These are phyloP conservation scores for Drosophila neocordata DNA, from an alignment of 1,140 invertebrate species.

Conservation along the genomic window DNA sequence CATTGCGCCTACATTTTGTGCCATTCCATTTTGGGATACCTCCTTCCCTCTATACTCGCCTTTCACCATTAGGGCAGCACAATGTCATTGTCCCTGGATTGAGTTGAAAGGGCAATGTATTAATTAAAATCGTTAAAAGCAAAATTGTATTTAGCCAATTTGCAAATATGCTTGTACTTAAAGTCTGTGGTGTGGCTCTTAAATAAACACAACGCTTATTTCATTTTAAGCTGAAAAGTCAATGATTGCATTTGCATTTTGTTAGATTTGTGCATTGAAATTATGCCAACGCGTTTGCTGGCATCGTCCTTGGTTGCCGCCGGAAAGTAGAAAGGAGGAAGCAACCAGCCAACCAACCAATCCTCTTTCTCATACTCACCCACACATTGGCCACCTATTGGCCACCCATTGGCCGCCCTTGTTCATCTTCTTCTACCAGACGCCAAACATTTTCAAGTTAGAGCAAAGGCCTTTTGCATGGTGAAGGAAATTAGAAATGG, in stretches of 20 bases:
- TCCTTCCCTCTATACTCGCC: constrained; percentile 1
- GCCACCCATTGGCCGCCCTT: neutral
- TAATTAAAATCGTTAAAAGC: constrained; percentile 1
- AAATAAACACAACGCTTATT: constrained; percentile 64
- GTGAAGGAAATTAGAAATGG: constrained; percentile 77
- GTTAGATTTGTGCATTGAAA: constrained; percentile 70
- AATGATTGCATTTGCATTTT: constrained; percentile 80
- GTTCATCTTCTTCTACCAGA: neutral
- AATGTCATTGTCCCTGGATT: constrained; percentile 14
- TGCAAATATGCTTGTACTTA: neutral
- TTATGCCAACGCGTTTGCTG: constrained; percentile 67
- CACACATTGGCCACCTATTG: neutral
- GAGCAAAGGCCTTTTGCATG: constrained; percentile 68
- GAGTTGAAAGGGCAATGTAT: constrained; percentile 7
- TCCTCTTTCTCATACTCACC: neutral
- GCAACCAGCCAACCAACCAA: neutral
- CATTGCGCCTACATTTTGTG: constrained; percentile 13
- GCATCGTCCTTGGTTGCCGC: constrained; percentile 18
- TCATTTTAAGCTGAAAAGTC: constrained; percentile 74
- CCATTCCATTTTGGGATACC: neutral
- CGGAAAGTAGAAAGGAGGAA: constrained; percentile 24
- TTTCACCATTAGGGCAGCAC: neutral
- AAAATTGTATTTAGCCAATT: neutral
- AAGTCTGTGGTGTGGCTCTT: neutral
- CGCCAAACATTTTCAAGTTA: constrained; percentile 39